Conservation (phyloP, 2,113 vertebrate genomes). For the Gulo gulo region DNA sequence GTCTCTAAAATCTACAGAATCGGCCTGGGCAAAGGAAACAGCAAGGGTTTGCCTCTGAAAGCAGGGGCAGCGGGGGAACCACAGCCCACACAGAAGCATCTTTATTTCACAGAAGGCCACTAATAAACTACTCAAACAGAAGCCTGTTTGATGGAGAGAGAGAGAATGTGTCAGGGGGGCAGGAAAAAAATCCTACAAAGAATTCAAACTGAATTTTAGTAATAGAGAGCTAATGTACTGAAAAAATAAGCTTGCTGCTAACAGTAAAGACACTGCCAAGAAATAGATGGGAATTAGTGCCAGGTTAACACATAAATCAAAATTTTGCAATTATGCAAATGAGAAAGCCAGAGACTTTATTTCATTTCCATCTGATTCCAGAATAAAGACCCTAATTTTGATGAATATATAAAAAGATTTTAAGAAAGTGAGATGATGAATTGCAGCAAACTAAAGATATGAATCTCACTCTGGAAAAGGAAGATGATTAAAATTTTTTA, state of each 20-base stretch:
- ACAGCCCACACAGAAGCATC: slow-evolving; percentile 51
- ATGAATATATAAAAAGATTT: slow-evolving; percentile 72
- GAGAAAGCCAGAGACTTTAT: slow-evolving; percentile 55
- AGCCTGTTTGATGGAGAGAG: slow-evolving; percentile 60
- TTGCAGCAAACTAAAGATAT: slow-evolving; percentile 51
- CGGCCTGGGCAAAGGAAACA: neutral
- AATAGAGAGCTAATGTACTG: slow-evolving; percentile 75
- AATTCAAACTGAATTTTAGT: slow-evolving; percentile 70
- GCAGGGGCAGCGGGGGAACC: neutral
- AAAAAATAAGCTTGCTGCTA: slow-evolving; percentile 69
- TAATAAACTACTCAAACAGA: slow-evolving; percentile 50
- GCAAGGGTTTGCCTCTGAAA: neutral
- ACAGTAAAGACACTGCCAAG: slow-evolving; percentile 53
- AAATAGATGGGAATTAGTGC: slow-evolving; percentile 65
- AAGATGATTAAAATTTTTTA: slow-evolving; percentile 56
- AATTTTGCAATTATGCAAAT: slow-evolving; percentile 69
- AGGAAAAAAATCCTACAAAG: slow-evolving; percentile 60
- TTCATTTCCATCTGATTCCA: slow-evolving; percentile 67
- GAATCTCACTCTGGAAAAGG: slow-evolving; percentile 59
- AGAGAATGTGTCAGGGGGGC: slow-evolving; percentile 62
- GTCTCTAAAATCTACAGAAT: neutral
- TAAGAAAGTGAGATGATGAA: slow-evolving; percentile 71
- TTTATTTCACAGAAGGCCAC: slow-evolving; percentile 56
- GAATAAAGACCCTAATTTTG: slow-evolving; percentile 73
- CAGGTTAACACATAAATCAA: slow-evolving; percentile 69